Percentiles rank a stretch among this genome's conserved stretches.
These are phyloP conservation scores for Polydrusus pterygomalis DNA, from an alignment of 2,888 invertebrate genomes.

Conservation along the genomic window DNA sequence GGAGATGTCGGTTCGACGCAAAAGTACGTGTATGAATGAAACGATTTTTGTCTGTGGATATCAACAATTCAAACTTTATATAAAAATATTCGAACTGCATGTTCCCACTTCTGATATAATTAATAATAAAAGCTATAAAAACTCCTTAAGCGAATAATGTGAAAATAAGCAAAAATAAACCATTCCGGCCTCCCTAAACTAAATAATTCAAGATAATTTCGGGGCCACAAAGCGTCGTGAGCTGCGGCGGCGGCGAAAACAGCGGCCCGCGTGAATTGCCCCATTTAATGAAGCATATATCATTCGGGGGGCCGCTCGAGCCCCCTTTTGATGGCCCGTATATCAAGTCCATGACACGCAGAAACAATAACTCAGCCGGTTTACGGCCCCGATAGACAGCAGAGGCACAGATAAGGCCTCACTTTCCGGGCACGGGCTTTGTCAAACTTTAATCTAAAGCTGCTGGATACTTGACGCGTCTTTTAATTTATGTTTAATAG, in stretches of 20 bases:
- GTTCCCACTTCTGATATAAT: no score
- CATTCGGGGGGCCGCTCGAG: constrained; percentile 57
- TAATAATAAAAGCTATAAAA: neutral
- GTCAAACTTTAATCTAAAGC: constrained; percentile 55
- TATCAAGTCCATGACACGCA: constrained; percentile 71
- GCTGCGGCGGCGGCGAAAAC: constrained; percentile 40
- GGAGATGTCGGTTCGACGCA: no score
- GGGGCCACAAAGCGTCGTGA: constrained; percentile 39
- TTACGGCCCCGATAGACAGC: constrained; percentile 59
- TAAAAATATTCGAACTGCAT: no score
- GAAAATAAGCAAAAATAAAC: constrained; percentile 43
- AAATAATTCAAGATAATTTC: constrained; percentile 50
- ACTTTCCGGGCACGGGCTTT: constrained; percentile 51
- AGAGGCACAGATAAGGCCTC: constrained; percentile 62
- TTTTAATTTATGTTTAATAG: constrained; percentile 55
- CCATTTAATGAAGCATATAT: constrained; percentile 69
- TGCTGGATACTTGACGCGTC: constrained; percentile 49
- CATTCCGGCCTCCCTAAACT: constrained; percentile 32
- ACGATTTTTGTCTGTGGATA: no score
- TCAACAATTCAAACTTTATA: no score
- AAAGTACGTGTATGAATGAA: no score
- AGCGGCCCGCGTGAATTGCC: constrained; percentile 58
- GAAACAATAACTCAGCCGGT: constrained; percentile 72
- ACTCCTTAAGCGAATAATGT: constrained; percentile 11
- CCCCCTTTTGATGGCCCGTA: constrained; percentile 68